Percentiles rank a stretch among this genome's conserved stretches.
phyloP scores from a whole-genome alignment of 2,888 invertebrate genomes.

The Allophyes oxyacanthae region DNA sequence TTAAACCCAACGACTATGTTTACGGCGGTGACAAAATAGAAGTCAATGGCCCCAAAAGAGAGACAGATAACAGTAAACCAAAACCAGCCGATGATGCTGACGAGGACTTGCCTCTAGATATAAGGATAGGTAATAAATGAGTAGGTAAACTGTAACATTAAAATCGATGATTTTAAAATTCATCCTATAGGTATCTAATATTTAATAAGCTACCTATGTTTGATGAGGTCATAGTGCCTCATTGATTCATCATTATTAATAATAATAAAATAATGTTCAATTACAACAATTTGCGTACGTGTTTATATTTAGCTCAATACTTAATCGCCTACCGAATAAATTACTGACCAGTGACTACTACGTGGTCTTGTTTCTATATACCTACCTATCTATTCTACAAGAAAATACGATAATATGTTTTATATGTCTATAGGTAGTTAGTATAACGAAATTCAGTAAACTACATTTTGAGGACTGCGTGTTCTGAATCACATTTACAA shows the following conservation, averaged over 20 bases:
- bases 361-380: not conserved
- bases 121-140: conserved; percentile 74
- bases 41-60: conserved; percentile 76
- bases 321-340: not conserved
- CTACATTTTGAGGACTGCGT: not conserved
- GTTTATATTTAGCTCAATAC: conserved; percentile 6
- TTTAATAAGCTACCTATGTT: not conserved
- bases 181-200: not conserved
- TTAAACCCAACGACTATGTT: conserved; percentile 69
- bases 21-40: conserved; percentile 72
- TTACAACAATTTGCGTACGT: not conserved
- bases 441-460: not conserved
- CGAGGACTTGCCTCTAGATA: conserved; percentile 74
- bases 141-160: conserved; percentile 42
- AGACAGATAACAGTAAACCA: conserved; percentile 61
- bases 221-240: too few relatives aligned
- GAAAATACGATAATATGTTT: not conserved
- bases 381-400: not conserved
- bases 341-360: not conserved
- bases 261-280: conserved; percentile 1
- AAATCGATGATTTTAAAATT: not conserved
- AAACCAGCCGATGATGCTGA: conserved; percentile 63
- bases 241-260: too few relatives aligned
- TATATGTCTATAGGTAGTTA: too few relatives aligned
- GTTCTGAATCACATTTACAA: not conserved